Base-by-base conservation (phyloP, 2,797 vertebrate species). In the Margarornis squamiger region DNA sequence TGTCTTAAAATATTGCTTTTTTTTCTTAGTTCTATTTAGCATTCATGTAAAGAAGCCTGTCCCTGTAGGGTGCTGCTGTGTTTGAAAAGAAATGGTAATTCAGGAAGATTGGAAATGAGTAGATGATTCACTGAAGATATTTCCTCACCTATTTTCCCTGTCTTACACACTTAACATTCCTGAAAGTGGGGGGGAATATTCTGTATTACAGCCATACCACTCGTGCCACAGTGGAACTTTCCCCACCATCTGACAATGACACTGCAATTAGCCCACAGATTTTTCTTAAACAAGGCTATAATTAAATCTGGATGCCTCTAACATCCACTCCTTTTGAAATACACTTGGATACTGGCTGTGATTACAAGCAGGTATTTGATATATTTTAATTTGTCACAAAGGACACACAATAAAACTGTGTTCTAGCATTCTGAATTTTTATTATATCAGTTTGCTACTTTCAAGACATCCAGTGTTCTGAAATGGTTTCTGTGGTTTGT, bases 51-150 rank as follows among this genome's bases (percentile, higher is more conserved):
- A 54, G 91, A 66, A 78, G 29, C 21, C 74, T 82, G 27, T 27
- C 79, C 36, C 38, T 79, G 49, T 51, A 82, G 89, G 41, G 55
- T 76, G 52, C 65, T 91, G 52, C 39, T 93, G 24, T 59, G 14
- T 95, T 95, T 94, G 82, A 95, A 88, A 97, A 96, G 68, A 93
- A 95, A 91, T 18, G 9, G 18, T 92, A 85, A 92, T 65, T 96
- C 73, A 80, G 70, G 62, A 85, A 80, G 38, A 96, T 65, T 61
- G 75, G 82, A 97, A 94, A 94, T 70, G 55, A 93, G 86, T 89
- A 92, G 45, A 55, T 74, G 90, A 82, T 54, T 88, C 62, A 87
- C 52, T 63, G 73, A 95, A 81, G 61, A 88, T 71, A 88, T 27
- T 46, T 74, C 30, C 46, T 83, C 48, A 68, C 19, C 20, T 78